These are phyloP conservation scores for Urocitellus parryii DNA, from an alignment of 2,113 vertebrate species.

Conservation along the genomic window DNA sequence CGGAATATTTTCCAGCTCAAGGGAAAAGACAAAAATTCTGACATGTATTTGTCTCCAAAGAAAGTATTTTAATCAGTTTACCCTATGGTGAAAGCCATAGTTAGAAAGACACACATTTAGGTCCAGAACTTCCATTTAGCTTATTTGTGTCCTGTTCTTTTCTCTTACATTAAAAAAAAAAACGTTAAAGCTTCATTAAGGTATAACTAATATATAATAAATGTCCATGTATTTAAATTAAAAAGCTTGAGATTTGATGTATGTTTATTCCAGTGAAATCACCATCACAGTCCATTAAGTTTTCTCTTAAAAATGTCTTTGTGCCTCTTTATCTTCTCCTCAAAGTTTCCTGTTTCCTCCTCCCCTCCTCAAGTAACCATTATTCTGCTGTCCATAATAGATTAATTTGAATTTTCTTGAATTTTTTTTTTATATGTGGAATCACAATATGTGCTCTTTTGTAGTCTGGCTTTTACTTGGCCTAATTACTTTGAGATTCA, in stretches of 20 bases:
- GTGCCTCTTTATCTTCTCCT: not conserved
- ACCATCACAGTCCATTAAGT: not conserved
- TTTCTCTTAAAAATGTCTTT: not conserved
- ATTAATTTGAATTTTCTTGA: constrained; percentile 56
- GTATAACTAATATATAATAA: not conserved
- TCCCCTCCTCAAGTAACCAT: not conserved
- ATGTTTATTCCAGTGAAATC: not conserved
- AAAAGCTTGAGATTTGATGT: not conserved
- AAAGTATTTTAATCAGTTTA: not conserved
- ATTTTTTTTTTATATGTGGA: not conserved
- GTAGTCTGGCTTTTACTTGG: not conserved
- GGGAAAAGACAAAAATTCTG: not conserved
- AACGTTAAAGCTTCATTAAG: not conserved
- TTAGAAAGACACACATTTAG: not conserved
- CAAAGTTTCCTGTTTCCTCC: not conserved
- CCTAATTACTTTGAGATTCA: constrained; percentile 35
- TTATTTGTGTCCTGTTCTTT: not conserved
- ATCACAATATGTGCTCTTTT: not conserved
- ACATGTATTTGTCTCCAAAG: not conserved
- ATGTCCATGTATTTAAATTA: not conserved
- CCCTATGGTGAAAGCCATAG: not conserved
- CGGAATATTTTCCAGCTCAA: not conserved
- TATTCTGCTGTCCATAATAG: constrained; percentile 26
- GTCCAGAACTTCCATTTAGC: not conserved
- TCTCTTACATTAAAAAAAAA: not conserved